Evolutionary conservation across 64 coral and sea anemone genomes (phyloP).

Genomic region (Montipora foliosa): DNA sequence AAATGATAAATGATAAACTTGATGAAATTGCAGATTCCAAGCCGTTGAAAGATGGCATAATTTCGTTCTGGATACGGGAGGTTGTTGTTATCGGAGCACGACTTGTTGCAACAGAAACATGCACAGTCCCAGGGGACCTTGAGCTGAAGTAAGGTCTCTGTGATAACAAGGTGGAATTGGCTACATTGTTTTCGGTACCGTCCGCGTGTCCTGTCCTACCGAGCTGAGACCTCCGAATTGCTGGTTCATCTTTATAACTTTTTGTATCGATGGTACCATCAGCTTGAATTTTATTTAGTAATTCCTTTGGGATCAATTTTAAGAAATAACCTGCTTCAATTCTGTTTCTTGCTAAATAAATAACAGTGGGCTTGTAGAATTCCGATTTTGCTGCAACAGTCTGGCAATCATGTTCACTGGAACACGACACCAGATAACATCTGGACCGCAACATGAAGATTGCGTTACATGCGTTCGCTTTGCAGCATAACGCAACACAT

Average conservation of each 20-base stretch:
- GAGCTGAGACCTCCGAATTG: slow-evolving; percentile 15
- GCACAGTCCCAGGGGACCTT: neutral
- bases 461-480: slow-evolving; percentile 74
- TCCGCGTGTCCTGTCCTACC: neutral
- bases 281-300: slow-evolving; percentile 9
- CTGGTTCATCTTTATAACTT: neutral
- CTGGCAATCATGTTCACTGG: slow-evolving; percentile 66
- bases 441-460: slow-evolving; percentile 76
- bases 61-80: neutral
- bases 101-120: neutral
- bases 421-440: slow-evolving; percentile 84
- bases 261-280: neutral
- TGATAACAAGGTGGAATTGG: neutral
- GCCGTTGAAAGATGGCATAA: neutral
- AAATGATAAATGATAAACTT: neutral
- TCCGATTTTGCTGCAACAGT: slow-evolving; percentile 67
- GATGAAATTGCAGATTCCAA: neutral
- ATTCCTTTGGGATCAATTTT: slow-evolving; percentile 70
- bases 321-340: slow-evolving; percentile 52
- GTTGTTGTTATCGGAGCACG: neutral
- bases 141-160: neutral
- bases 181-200: neutral
- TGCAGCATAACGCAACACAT: slow-evolving; percentile 80
- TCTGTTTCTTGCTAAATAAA: slow-evolving; percentile 64
- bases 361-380: slow-evolving; percentile 75